Evolutionary conservation across 1,140 invertebrate genomes (phyloP), one percentile per base, ranked within the genome.

Genomic region (Drosophila cardini): DNA sequence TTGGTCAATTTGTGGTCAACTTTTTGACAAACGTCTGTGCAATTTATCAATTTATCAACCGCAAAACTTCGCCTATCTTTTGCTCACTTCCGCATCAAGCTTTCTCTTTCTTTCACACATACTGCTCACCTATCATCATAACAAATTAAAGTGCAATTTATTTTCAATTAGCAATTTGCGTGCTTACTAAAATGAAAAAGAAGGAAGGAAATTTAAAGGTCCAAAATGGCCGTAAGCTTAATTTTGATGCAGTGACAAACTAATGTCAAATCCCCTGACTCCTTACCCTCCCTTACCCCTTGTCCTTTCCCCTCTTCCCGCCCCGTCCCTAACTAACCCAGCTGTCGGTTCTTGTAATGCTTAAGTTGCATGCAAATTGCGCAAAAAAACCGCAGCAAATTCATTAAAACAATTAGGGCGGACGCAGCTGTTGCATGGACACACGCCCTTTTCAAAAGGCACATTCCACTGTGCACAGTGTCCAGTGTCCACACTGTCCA

Each of bases 111-210:
- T 48, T 53, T 38, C 43, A 8, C 11, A 32, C 18, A 36, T 15
- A 8, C n/a, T 42, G 7, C 6, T 30, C 32, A 2, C 21, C 62
- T 50, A 55, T 72, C 70, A 73, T 76, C 69, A 68, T 68, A 87
- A 77, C 83, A 87, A 87, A 87, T 87, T 87, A 87, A 89, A 89
- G 80, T 80, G 83, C 83, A 87, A 87, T 89, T 87, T 87, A 87
- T 83, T 89, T 87, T 87, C 83, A 87, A 87, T 87, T 87, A 87
- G 83, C 83, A 76, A 83, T 87, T 81, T 87, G 83, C 83, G 84
- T 87, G 82, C 62, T 58, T 43, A 34, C 52, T 18, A 42, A 55
- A 74, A 26, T 26, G 21, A 26, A 26, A 26, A 26, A 3, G 21
- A 26, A 21, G 21, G 5, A 21, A 4, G 21, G 21, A 36, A 36